Evolutionary conservation across 2,797 vertebrate genomes (phyloP).

Genomic region (Enteromius anoplus): DNA sequence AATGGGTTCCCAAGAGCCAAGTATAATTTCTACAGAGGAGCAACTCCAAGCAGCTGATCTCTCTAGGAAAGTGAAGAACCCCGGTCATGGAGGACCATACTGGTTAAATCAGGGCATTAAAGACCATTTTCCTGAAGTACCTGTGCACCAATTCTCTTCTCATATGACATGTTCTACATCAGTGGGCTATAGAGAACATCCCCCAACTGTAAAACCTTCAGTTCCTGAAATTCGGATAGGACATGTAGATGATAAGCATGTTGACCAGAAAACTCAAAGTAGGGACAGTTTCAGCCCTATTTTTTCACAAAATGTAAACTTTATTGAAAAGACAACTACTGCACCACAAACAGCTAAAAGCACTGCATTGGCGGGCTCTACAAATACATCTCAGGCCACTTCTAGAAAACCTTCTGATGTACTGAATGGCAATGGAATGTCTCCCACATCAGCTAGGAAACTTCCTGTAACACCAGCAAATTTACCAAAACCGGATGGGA

Average conservation of each 20-base stretch:
- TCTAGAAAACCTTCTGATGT: conserved; percentile 56
- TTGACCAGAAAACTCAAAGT: conserved; percentile 64
- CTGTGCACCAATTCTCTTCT: conserved; percentile 39
- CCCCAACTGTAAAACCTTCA: conserved; percentile 61
- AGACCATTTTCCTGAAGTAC: conserved; percentile 56
- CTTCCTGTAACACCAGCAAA: conserved; percentile 59
- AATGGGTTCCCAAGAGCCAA: conserved; percentile 75
- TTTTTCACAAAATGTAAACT: conserved; percentile 72
- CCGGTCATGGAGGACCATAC: conserved; percentile 73
- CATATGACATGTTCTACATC: conserved; percentile 54
- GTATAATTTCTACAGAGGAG: conserved; percentile 65
- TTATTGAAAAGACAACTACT: conserved; percentile 69
- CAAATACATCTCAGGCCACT: conserved; percentile 44
- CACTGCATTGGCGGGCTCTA: conserved; percentile 44
- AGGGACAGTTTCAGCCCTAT: conserved; percentile 74
- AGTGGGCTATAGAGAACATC: conserved; percentile 63
- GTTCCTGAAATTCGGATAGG: conserved; percentile 75
- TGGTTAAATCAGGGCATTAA: conserved; percentile 74
- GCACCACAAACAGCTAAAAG: conserved; percentile 45
- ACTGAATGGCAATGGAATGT: conserved; percentile 51
- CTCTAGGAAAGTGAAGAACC: conserved; percentile 68
- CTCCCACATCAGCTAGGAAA: conserved; percentile 58
- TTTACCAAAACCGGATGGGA: conserved; percentile 1
- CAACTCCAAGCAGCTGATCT: conserved; percentile 79
- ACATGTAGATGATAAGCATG: conserved; percentile 66